Conservation (phyloP, 1,140 invertebrate genomes). For the Neodiprion virginianus region DNA sequence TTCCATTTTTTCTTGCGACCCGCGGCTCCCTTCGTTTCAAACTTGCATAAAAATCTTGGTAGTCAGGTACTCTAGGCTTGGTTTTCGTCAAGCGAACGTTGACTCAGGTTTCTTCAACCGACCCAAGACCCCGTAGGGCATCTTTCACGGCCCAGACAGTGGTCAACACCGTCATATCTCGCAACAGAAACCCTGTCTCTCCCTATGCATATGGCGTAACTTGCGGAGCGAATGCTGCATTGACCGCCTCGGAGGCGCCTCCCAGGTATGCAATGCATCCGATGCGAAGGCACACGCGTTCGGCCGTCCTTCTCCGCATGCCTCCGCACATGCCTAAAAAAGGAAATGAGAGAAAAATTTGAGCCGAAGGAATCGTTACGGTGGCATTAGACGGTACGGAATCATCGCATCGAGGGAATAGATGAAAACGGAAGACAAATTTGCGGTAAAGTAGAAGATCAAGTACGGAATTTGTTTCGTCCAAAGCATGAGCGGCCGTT, state of each 20-base stretch:
- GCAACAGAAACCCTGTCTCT: constrained; percentile 1
- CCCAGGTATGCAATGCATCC: too few species aligned
- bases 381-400: too few species aligned
- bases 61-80: background rate
- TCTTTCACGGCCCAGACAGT: background rate
- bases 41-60: too few species aligned
- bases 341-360: constrained; percentile 19
- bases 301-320: too few species aligned
- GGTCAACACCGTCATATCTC: background rate
- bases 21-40: too few species aligned
- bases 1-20: too few species aligned
- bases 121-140: background rate
- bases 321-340: too few species aligned
- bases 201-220: background rate
- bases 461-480: too few species aligned
- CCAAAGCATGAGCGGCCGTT: background rate
- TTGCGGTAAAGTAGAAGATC: constrained; percentile 27
- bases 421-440: constrained; percentile 29
- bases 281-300: too few species aligned
- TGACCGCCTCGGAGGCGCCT: too few species aligned
- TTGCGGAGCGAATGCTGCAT: too few species aligned
- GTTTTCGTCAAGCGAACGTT: background rate
- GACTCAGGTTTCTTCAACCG: background rate
- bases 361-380: constrained; percentile 21
- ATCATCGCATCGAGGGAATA: constrained; percentile 21